These are phyloP conservation scores for Rhagonycha fulva DNA, from an alignment of 2,888 invertebrate genomes.

Conservation along the genomic window DNA sequence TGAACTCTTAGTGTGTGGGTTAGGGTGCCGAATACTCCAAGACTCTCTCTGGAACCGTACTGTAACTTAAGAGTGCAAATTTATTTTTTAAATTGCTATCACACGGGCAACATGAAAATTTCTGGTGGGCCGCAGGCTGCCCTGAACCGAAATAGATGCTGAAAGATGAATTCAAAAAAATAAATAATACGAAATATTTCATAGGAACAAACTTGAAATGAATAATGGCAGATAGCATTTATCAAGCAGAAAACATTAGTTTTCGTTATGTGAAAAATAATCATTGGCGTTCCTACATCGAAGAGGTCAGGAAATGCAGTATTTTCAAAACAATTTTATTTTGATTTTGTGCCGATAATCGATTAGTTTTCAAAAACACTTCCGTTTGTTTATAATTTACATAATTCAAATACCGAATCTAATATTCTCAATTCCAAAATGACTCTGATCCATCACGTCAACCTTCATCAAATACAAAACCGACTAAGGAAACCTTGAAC, in stretches of 20 bases:
- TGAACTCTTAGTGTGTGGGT: too few relatives aligned
- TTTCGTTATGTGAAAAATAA: neutral
- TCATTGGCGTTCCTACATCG: neutral
- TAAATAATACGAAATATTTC: neutral
- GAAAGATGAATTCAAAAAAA: neutral
- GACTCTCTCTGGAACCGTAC: too few relatives aligned
- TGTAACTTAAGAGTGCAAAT: too few relatives aligned
- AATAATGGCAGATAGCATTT: neutral
- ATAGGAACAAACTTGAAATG: neutral
- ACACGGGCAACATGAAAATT: too few relatives aligned
- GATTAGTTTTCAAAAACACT: neutral
- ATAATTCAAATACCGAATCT: conserved; percentile 10
- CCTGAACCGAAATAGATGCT: neutral
- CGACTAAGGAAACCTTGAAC: neutral
- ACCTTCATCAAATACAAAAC: conserved; percentile 15
- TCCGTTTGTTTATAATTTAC: neutral
- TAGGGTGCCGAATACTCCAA: too few relatives aligned
- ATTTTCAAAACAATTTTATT: neutral
- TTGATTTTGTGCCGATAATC: too few relatives aligned
- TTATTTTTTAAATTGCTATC: too few relatives aligned
- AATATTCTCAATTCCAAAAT: conserved; percentile 7
- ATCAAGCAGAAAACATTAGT: neutral
- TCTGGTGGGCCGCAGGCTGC: too few relatives aligned
- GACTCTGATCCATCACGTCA: conserved; percentile 19
- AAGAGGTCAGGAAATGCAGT: neutral